These are phyloP conservation scores for Eulemur mongoz DNA, from an alignment of 2,797 vertebrate species.

Conservation along the genomic window DNA sequence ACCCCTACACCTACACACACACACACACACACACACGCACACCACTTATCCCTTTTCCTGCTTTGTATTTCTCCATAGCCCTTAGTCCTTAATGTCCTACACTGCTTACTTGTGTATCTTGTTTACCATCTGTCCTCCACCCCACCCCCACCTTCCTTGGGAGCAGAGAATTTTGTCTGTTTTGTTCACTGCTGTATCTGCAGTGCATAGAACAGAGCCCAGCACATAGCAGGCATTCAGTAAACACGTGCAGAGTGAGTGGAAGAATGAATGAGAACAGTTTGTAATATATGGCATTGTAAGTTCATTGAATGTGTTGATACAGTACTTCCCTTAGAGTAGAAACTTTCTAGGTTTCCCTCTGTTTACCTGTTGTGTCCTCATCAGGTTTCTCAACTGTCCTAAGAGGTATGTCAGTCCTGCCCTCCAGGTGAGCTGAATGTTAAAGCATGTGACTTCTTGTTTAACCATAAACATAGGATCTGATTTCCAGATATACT, in stretches of 20 bases:
- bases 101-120: neutral
- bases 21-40: neutral
- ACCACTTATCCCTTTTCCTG: neutral
- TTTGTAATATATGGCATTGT: neutral
- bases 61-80: neutral
- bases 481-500: neutral
- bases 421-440: neutral
- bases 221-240: neutral
- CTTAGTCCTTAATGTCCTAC: neutral
- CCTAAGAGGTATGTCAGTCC: neutral
- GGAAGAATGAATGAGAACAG: neutral
- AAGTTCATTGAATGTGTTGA: neutral
- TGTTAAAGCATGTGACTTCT: neutral
- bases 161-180: neutral
- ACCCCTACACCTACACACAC: too few species aligned
- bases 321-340: neutral
- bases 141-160: neutral
- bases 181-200: neutral
- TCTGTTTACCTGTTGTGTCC: neutral
- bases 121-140: neutral
- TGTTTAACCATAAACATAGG: neutral
- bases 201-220: neutral
- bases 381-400: neutral
- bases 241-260: neutral
- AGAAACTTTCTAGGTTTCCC: neutral